These are phyloP conservation scores for Drosophila barbarae DNA, from an alignment of 2,888 invertebrate genomes.

Conservation along the genomic window DNA sequence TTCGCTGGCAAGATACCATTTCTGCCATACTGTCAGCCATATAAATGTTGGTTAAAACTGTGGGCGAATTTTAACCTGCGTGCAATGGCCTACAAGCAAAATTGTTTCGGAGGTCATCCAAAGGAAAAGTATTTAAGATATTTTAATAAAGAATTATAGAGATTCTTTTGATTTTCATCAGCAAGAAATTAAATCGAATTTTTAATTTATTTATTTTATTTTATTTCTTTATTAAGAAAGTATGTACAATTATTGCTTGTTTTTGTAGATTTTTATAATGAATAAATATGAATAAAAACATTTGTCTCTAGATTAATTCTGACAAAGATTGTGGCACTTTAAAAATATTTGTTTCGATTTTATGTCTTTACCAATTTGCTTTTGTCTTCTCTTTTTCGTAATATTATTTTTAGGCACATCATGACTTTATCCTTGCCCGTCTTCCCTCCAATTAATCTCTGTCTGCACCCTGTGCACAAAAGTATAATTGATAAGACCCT, in stretches of 20 bases:
- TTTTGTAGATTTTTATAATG: too few species aligned
- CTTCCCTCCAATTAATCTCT: conserved; percentile 20
- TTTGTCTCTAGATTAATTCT: too few species aligned
- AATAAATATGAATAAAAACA: too few species aligned
- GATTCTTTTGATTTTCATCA: neutral
- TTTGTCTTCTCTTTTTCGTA: neutral
- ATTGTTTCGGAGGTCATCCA: neutral
- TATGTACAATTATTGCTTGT: too few species aligned
- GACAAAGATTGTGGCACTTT: too few species aligned
- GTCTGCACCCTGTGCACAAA: conserved; percentile 4
- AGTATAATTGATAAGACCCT: conserved; percentile 23
- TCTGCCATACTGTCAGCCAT: neutral
- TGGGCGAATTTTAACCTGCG: neutral
- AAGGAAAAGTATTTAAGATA: neutral
- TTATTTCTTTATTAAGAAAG: too few species aligned
- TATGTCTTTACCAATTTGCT: too few species aligned
- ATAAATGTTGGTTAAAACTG: neutral
- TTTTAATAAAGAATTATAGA: neutral
- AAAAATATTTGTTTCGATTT: too few species aligned
- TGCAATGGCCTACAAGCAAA: neutral
- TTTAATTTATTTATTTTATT: too few species aligned
- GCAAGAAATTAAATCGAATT: too few species aligned
- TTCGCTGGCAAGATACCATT: neutral
- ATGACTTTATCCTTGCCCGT: neutral
- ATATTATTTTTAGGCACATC: neutral